These are phyloP conservation scores for Chironomus tepperi DNA, from an alignment of 1,140 invertebrate species.

Conservation along the genomic window DNA sequence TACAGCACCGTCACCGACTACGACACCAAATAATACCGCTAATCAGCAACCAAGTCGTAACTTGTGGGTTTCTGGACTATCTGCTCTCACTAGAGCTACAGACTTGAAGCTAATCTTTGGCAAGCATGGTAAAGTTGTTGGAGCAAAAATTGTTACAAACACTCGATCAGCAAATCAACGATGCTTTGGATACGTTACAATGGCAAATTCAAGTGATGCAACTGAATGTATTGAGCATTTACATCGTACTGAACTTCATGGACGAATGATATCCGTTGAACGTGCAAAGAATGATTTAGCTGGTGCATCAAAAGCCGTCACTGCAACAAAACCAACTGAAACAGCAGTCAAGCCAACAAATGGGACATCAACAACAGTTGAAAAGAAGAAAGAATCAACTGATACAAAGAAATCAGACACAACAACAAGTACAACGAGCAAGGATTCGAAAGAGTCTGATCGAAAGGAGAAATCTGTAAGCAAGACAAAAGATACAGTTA, in stretches of 20 bases:
- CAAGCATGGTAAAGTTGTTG: conserved; percentile 89
- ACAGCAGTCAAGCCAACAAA: conserved; percentile 25
- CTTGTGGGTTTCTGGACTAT: conserved; percentile 88
- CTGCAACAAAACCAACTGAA: conserved; percentile 25
- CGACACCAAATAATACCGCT: conserved; percentile 27
- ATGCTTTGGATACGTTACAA: conserved; percentile 92
- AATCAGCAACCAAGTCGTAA: conserved; percentile 52
- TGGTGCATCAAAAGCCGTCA: conserved; percentile 29
- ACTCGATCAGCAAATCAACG: conserved; percentile 79
- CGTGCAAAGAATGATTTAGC: conserved; percentile 57
- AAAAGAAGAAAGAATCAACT: conserved; percentile 26
- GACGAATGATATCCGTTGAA: conserved; percentile 87
- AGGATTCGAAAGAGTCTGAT: conserved; percentile 42
- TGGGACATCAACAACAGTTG: neutral
- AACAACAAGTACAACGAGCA: conserved; percentile 24
- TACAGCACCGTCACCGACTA: conserved; percentile 27
- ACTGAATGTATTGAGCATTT: conserved; percentile 81
- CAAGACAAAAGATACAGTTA: neutral
- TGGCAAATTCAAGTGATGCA: conserved; percentile 81
- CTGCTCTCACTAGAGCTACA: conserved; percentile 78
- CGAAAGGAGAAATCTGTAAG: conserved; percentile 33
- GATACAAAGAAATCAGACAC: neutral
- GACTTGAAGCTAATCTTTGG: conserved; percentile 87
- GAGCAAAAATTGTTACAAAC: conserved; percentile 94
- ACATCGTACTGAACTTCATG: conserved; percentile 81